Conservation (phyloP, 2,797 vertebrate genomes). For the Enteromius treurensis region DNA sequence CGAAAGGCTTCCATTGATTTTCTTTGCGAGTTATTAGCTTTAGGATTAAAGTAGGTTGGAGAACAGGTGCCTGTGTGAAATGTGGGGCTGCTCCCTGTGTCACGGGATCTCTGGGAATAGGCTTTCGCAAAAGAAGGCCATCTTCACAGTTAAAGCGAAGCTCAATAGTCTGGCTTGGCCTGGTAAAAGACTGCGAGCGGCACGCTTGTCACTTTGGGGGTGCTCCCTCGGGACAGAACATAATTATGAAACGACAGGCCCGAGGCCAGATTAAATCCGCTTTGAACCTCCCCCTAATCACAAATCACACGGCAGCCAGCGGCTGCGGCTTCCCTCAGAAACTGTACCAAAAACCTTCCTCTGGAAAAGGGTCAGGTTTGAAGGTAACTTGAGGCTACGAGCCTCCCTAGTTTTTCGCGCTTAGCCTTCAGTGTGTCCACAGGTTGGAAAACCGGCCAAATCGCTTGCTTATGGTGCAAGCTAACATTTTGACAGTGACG, state of each 20-base stretch:
- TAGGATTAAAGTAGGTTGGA: slow-evolving; percentile 59
- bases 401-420: background rate
- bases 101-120: slow-evolving; percentile 72
- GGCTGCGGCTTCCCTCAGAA: slow-evolving; percentile 73
- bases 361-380: slow-evolving; percentile 77
- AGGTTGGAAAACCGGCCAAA: background rate
- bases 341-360: slow-evolving; percentile 80
- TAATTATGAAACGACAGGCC: slow-evolving; percentile 81
- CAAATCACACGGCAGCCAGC: slow-evolving; percentile 72
- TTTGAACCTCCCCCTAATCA: slow-evolving; percentile 81
- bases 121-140: slow-evolving; percentile 78
- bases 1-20: slow-evolving; percentile 18
- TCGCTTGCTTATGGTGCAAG: background rate
- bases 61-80: slow-evolving; percentile 74
- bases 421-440: background rate
- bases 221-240: slow-evolving; percentile 75
- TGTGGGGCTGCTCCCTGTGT: slow-evolving; percentile 75
- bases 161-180: slow-evolving; percentile 76
- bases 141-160: slow-evolving; percentile 70
- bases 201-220: slow-evolving; percentile 74
- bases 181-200: slow-evolving; percentile 79
- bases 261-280: slow-evolving; percentile 71
- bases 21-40: slow-evolving; percentile 3
- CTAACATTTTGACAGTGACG: background rate
- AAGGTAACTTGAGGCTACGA: slow-evolving; percentile 63